Evolutionary conservation across 2,888 invertebrate species (phyloP), one percentile per base, ranked within the genome.

Genomic region (Protula sp.): DNA sequence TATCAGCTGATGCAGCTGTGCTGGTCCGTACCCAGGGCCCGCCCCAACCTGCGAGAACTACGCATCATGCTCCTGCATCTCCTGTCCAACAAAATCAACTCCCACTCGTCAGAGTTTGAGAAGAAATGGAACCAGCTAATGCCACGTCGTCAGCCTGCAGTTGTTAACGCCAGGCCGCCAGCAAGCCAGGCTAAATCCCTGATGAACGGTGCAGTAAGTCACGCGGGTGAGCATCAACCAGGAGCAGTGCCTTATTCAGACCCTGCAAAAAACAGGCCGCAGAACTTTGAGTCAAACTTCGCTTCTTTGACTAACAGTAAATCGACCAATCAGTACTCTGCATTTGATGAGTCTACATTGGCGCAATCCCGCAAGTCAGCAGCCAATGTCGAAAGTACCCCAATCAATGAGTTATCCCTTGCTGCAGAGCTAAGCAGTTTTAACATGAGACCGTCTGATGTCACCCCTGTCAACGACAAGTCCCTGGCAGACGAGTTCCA

Each of bases 1-100:
- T 67, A 66, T 79, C 86, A 87, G 79, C 83, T 89, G 64, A 89
- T 89, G 87, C 86, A 87, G 74, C 82, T 87, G 57, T 89, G 89
- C 76, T 89, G 89, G 88, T 82, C 83, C 30, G 75, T 79, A 1
- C 54, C 63, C 1, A 30, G 28, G 2, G 62, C 73, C 38, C 77
- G 86, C 47, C 85, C 85, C 0, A 75, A 81, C 27, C 78, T 85
- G 57, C 76, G 82, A 19, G 84, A 85, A 72, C 81, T 86, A 26
- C 80, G 84, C 60, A 78, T 83, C 54, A 83, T 85, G 79, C 72
- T 87, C 45, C 72, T 79, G 1, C 84, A 85, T 67, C 74, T 81
- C 4, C 53, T 75, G 70, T 60, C 78, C 68, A 60, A 58, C 31
- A 64, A 66, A 31, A 58, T 58, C 5, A 47, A 19, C 60, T 58